These are phyloP conservation scores for Dioctria rufipes DNA, from an alignment of 2,888 invertebrate species.

Conservation along the genomic window DNA sequence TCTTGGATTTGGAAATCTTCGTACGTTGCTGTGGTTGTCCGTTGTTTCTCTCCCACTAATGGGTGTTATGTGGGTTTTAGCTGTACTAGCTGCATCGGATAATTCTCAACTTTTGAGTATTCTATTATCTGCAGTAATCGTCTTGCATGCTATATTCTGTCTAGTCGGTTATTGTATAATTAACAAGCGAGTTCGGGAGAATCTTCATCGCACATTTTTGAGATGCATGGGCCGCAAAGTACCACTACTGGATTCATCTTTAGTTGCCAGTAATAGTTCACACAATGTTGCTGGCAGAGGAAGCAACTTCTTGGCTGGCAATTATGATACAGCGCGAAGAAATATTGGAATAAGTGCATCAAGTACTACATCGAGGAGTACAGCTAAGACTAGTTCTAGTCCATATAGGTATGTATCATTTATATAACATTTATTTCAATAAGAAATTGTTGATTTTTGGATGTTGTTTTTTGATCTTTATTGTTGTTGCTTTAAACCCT, in stretches of 20 bases:
- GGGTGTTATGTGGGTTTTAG: slow-evolving; percentile 89
- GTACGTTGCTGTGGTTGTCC: slow-evolving; percentile 89
- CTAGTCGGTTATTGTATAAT: slow-evolving; percentile 90
- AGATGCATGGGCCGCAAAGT: slow-evolving; percentile 87
- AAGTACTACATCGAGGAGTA: slow-evolving; percentile 94
- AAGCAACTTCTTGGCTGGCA: slow-evolving; percentile 67
- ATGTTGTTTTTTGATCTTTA: no score
- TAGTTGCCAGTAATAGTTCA: slow-evolving; percentile 82
- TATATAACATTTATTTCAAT: no score
- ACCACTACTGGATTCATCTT: slow-evolving; percentile 82
- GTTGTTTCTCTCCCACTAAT: slow-evolving; percentile 88
- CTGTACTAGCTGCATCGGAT: slow-evolving; percentile 84
- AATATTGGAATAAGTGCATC: slow-evolving; percentile 95
- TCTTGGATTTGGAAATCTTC: slow-evolving; percentile 86
- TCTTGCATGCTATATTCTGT: slow-evolving; percentile 86
- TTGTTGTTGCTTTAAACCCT: no score
- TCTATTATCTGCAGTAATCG: slow-evolving; percentile 82
- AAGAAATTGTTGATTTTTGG: no score
- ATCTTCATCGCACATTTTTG: slow-evolving; percentile 75
- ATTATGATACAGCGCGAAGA: slow-evolving; percentile 76
- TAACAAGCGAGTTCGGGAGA: slow-evolving; percentile 87
- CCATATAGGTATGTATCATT: slow-evolving; percentile 80
- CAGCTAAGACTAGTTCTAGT: slow-evolving; percentile 94
- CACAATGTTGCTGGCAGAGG: slow-evolving; percentile 76
- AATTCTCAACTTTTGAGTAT: slow-evolving; percentile 82